Conservation (phyloP, 2,797 vertebrate species). For the Cynodonichthys magdalenae region DNA sequence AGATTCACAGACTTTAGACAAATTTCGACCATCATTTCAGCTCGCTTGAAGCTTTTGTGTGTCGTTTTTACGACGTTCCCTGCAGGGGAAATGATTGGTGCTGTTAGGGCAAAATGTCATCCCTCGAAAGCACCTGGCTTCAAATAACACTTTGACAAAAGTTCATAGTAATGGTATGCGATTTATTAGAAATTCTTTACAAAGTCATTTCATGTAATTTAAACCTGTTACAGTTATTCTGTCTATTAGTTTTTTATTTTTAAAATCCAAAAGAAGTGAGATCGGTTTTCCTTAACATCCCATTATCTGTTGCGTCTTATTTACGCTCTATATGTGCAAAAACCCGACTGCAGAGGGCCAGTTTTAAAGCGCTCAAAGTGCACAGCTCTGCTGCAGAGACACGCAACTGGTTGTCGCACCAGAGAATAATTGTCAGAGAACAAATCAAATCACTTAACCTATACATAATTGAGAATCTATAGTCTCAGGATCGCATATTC, state of each 20-base stretch:
- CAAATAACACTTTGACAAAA: neutral
- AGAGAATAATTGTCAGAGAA: conserved; percentile 34
- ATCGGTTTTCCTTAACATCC: no score
- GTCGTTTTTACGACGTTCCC: neutral
- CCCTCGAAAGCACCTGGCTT: neutral
- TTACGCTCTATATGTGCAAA: neutral
- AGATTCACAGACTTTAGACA: no score
- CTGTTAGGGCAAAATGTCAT: neutral
- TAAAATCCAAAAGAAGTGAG: neutral
- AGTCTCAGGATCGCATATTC: conserved; percentile 55
- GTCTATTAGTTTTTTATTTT: neutral
- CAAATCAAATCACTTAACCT: conserved; percentile 61
- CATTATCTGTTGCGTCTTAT: neutral
- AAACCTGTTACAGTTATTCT: neutral
- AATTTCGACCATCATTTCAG: neutral
- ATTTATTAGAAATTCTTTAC: no score
- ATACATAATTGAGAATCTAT: conserved; percentile 62
- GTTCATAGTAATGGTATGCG: neutral
- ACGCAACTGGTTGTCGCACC: conserved; percentile 47
- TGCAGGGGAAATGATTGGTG: neutral
- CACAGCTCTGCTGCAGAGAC: conserved; percentile 13
- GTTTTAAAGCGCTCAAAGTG: no score
- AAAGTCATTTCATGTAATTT: no score
- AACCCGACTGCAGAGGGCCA: neutral
- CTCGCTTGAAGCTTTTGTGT: neutral